Percentiles rank a stretch among this genome's conserved stretches.
Evolutionary conservation across 2,113 vertebrate genomes (phyloP).

Genomic region (Dromiciops gliroides): DNA sequence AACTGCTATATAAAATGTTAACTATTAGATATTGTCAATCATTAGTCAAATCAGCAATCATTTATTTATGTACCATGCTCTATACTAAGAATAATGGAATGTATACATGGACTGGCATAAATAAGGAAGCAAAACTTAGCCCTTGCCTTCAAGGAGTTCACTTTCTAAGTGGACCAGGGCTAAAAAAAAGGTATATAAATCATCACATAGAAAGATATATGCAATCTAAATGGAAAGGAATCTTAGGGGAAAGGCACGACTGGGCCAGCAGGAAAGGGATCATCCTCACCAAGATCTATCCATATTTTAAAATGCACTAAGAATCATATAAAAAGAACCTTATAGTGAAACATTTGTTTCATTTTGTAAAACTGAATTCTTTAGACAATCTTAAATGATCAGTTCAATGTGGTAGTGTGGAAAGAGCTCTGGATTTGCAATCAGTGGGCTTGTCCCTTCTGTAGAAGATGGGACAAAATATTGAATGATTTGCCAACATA

Average conservation of each 20-base stretch:
- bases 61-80: neutral
- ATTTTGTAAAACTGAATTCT: conserved; percentile 12
- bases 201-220: neutral
- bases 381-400: conserved; percentile 50
- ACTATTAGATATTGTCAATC: neutral
- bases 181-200: no score
- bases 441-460: neutral
- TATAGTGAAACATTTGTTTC: neutral
- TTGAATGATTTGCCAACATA: neutral
- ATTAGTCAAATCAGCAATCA: neutral
- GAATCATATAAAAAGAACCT: conserved; percentile 51
- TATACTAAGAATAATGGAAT: no score
- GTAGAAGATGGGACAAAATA: neutral
- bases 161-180: neutral
- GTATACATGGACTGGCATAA: neutral
- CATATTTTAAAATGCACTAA: conserved; percentile 54
- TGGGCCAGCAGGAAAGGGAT: neutral
- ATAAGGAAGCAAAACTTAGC: neutral
- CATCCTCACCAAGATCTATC: neutral
- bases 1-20: neutral
- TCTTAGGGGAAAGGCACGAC: neutral
- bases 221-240: neutral
- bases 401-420: neutral
- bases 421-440: neutral
- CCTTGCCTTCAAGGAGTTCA: neutral